Base-by-base conservation (phyloP, 1,140 invertebrate species). In the Cataglyphis hispanica region DNA sequence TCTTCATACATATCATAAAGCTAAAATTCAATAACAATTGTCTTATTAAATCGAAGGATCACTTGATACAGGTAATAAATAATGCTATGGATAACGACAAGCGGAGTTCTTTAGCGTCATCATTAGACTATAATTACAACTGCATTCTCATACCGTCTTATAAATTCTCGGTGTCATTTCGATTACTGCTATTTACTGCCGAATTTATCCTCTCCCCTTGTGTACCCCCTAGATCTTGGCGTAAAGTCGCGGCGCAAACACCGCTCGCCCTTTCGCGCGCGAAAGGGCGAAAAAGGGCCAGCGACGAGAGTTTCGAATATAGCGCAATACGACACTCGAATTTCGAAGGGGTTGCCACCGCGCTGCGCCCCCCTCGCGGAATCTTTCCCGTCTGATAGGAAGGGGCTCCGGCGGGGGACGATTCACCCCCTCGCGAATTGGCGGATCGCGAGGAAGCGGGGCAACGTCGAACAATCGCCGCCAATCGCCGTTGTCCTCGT, bases 401-500 rank as follows among this genome's bases (percentile, higher is more conserved):
- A 16, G 74, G 66, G 66, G 10, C 77, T n/a, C 19, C 66, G 64
- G 37, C 34, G 66, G 25, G 22, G 53, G 66, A 19, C 50, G 67
- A 81, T 25, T 81, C 78, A 81, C 78, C 78, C 77, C 78, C 76
- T 78, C 37, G 53, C 78, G 78, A 81, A 81, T 81, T 83, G 78
- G 75, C 60, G 67, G 66, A 72, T 27, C 25, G 37, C 37, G 66
- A 43, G 83, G 63, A 61, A 64, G 67, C 40, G 74, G 50, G 80
- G 64, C 13, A 56, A 40, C 60, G 61, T 66, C 67, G 85, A 53
- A 69, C 85, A 61, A 72, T 46, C 58, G 66, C 40, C 66, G 60
- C 86, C 83, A 87, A 89, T 90, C 86, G 87, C 84, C 84, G 87
- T 78, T 85, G 66, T 60, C 27, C 50, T 64, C 61, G 27, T 43